Evolutionary conservation across 2,797 vertebrate species (phyloP), one percentile per base, ranked within the genome.

Genomic region (Scleropages formosus): DNA sequence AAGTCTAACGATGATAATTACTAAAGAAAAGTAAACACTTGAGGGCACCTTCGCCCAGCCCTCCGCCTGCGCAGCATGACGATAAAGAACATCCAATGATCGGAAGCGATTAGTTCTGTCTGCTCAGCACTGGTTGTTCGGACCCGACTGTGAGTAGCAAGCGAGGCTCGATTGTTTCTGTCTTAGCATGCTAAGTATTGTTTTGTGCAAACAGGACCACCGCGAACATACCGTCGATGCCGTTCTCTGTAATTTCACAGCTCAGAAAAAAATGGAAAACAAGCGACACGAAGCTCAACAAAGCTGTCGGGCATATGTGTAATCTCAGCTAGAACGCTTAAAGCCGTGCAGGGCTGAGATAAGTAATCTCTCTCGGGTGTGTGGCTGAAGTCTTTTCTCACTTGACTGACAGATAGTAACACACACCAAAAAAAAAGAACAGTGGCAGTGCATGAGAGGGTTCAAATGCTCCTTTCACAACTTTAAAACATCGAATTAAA

Each of bases 111-210:
- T 22, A 3, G 56, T 11, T n/a, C 3, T 27, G 58, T 44, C n/a
- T 60, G 71, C 72, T 39, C 39, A 71, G 56, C 27, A 31, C 20
- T 12, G 69, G 39, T 39, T 51, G 69, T 72, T 51, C 49, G 13
- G 51, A 13, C 18, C 6, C 24, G 16, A 56, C 8, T 31, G 24
- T 53, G 49, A 49, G 46, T n/a, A 20, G 0, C 62, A 26, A 24
- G 44, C 11, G 31, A 20, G 15, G 22, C 60, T 77, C 65, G 77
- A 78, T 74, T 78, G 46, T 51, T 78, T 73, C 61, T 47, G 72
- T 26, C 77, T 78, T 66, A 58, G 78, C 51, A 12, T 20, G 49
- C 18, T 59, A 44, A 72, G 58, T n/a, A 26, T 58, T 39, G 69
- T 58, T 31, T 39, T 56, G 53, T 24, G 13, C 49, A 27, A 47